Conservation (phyloP, 2,888 invertebrate species). For the Abrostola triplasia region DNA sequence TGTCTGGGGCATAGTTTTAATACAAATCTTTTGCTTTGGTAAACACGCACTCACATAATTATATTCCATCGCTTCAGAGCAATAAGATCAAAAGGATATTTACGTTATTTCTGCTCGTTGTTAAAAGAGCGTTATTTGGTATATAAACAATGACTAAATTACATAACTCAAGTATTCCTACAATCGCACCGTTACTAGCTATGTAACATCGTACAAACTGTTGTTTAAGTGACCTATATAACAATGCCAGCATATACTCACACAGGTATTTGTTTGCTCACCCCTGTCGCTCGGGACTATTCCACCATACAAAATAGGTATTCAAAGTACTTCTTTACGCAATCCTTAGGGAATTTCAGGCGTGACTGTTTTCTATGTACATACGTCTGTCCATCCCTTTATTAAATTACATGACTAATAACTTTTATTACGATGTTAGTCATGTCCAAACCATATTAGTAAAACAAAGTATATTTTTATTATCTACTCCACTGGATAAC, state of each 20-base stretch:
- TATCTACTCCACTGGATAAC: not conserved
- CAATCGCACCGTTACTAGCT: no score
- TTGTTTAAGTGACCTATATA: not conserved
- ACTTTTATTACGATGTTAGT: not conserved
- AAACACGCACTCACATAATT: no score
- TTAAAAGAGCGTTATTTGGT: no score
- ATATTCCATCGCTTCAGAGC: no score
- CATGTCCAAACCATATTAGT: no score
- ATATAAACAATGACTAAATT: no score
- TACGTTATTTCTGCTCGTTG: no score
- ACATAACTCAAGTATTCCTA: no score
- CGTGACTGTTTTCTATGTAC: constrained; percentile 23
- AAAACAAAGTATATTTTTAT: no score
- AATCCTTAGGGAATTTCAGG: constrained; percentile 22
- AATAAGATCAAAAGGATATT: no score
- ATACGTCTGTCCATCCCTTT: constrained; percentile 17
- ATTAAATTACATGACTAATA: constrained; percentile 41
- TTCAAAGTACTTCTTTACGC: constrained; percentile 18
- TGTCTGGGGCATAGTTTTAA: no score
- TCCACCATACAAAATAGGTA: not conserved
- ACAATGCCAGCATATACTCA: not conserved
- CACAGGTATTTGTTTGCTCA: not conserved
- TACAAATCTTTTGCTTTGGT: no score
- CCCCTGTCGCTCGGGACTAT: constrained; percentile 6
- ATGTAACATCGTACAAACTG: not conserved